phyloP scores from a whole-genome alignment of 1,140 invertebrate genomes.

The Pseudomyrmex cubaensis region DNA sequence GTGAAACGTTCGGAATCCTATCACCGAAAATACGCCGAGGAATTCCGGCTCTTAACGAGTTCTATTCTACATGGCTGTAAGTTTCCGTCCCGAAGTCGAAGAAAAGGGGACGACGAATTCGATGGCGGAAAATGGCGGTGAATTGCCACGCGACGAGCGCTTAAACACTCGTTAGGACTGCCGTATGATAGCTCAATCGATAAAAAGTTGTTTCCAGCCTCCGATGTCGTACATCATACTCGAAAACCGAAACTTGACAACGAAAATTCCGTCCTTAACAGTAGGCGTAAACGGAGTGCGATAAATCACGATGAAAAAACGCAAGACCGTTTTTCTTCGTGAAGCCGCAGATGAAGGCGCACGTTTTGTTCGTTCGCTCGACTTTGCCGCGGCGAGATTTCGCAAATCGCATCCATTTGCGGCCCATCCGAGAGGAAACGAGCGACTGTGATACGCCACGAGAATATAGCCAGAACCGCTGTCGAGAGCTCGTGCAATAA shows the following conservation, averaged over 20 bases:
- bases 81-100: slow-evolving; percentile 28
- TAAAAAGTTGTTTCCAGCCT: slow-evolving; percentile 57
- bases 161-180: slow-evolving; percentile 48
- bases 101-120: slow-evolving; percentile 5
- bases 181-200: slow-evolving; percentile 61
- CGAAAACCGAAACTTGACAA: slow-evolving; percentile 72
- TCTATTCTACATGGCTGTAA: slow-evolving; percentile 39
- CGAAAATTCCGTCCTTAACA: slow-evolving; percentile 58
- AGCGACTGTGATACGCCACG: background rate
- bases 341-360: slow-evolving; percentile 54
- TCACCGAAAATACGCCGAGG: slow-evolving; percentile 54
- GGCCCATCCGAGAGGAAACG: background rate
- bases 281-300: slow-evolving; percentile 55
- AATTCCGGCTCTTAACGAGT: slow-evolving; percentile 38
- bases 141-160: slow-evolving; percentile 44
- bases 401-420: slow-evolving; percentile 53
- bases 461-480: background rate
- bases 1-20: slow-evolving; percentile 54
- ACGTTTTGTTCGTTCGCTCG: slow-evolving; percentile 38
- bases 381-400: slow-evolving; percentile 39
- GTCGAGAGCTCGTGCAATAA: slow-evolving; percentile 47
- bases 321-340: slow-evolving; percentile 43
- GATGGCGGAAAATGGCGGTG: background rate
- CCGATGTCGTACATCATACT: slow-evolving; percentile 66
- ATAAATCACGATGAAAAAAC: slow-evolving; percentile 69